Evolutionary conservation across 2,113 vertebrate species (phyloP), one percentile per base, ranked within the genome.

Genomic region (Dryoscopus gambensis): DNA sequence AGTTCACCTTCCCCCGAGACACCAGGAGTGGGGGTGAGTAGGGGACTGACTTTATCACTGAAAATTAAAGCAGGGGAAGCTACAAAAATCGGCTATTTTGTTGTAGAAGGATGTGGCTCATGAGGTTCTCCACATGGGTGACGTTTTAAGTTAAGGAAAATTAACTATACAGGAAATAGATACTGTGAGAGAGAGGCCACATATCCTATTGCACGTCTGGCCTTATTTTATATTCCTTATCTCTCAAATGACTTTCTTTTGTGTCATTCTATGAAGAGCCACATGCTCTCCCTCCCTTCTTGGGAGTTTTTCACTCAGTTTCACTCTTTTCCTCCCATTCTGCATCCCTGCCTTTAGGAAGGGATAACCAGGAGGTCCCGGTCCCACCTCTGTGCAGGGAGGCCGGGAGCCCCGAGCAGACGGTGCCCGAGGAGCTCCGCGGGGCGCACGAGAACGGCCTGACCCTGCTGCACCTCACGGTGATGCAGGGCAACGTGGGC

Each of bases 401-500:
- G 35, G 6, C 3, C 7, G 53, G 50, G 24, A 52, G 17, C 28
- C 63, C 69, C 1, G 75, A 68, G 40, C 89, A 85, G 37, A 12
- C 97, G n/a, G 90, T 33, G 8, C 96, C 76, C 13, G 95, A 98
- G 24, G 96, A 99, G 14, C 52, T 98, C 6, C 22, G 67, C 20
- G 24, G 42, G 33, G 15, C 53, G 33, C 97, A 95, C 10, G 96
- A 96, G 39, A 97, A 97, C 11, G 88, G 97, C 94, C 98, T 97
- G 68, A 98, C 93, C 1, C 94, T 98, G 15, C 98, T 99, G 62
- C 98, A 99, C 96, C 97, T 98, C 78, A 79, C 97, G 3, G 98
- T 98, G 52, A 95, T 96, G 37, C 98, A 98, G 50, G 98, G 98
- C 52, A 97, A 98, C 14, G n/a, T 75, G 53, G 95, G 97, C 44